Conservation (phyloP, 2,113 vertebrate species). For the Rutilus rutilus region DNA sequence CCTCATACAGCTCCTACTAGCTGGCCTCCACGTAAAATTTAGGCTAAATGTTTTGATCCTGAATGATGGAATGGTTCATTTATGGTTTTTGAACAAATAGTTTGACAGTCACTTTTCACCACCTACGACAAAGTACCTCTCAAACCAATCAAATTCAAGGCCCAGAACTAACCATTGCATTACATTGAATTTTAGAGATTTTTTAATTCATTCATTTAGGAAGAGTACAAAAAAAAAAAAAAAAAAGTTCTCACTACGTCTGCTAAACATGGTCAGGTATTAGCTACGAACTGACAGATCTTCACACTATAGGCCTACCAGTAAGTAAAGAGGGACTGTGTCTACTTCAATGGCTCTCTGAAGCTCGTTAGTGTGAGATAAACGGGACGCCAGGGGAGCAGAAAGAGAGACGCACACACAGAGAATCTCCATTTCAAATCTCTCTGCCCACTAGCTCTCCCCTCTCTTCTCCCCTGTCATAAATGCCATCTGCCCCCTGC, state of each 20-base stretch:
- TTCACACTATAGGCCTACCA: background rate
- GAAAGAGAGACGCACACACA: constrained; percentile 15
- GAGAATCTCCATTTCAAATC: constrained; percentile 42
- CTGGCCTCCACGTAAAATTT: too few species aligned
- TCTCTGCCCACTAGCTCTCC: constrained; percentile 18
- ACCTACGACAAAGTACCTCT: too few species aligned
- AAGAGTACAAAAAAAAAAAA: background rate
- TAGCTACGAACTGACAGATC: background rate
- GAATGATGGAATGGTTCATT: too few species aligned
- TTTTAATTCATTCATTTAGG: background rate
- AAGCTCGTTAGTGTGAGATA: constrained; percentile 52
- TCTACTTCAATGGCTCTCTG: constrained; percentile 25
- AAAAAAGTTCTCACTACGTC: background rate
- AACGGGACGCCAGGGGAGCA: constrained; percentile 31
- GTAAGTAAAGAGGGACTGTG: background rate
- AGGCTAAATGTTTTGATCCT: too few species aligned
- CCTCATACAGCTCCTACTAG: too few species aligned
- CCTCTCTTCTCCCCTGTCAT: constrained; percentile 31
- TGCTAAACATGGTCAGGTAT: too few species aligned
- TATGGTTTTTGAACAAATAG: too few species aligned
- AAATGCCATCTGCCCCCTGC: constrained; percentile 49
- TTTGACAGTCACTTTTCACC: too few species aligned
- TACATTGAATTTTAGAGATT: background rate
- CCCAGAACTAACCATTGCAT: background rate
- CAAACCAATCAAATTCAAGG: too few species aligned